Evolutionary conservation across 2,113 vertebrate genomes (phyloP).

Genomic region (Tachysurus vachellii): DNA sequence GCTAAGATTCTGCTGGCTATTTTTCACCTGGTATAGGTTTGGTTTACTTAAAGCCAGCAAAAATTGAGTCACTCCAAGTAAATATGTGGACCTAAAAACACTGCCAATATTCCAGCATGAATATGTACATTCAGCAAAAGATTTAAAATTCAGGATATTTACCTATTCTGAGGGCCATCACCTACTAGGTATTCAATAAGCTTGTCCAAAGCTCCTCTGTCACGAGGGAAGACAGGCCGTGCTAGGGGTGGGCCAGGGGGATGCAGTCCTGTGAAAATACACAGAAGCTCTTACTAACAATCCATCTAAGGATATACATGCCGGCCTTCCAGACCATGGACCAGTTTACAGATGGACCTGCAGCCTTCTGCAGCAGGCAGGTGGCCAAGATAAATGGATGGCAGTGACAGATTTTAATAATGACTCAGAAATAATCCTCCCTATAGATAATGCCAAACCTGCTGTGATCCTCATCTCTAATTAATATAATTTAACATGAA

Average conservation of each 20-base stretch:
- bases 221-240: conserved; percentile 90
- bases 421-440: conserved; percentile 66
- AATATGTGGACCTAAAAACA: background rate
- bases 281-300: conserved; percentile 46
- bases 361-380: conserved; percentile 49
- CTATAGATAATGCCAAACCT: conserved; percentile 77
- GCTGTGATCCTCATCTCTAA: conserved; percentile 84
- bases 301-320: background rate
- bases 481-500: conserved; percentile 97
- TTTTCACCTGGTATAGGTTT: background rate
- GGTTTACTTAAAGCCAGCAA: background rate
- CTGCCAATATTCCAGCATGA: background rate
- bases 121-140: background rate
- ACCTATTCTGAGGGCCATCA: conserved; percentile 98
- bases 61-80: background rate
- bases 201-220: conserved; percentile 89
- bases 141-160: conserved; percentile 38
- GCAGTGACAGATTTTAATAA: conserved; percentile 69
- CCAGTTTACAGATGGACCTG: conserved; percentile 7
- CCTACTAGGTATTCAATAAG: conserved; percentile 96
- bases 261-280: conserved; percentile 82
- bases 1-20: background rate
- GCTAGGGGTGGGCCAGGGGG: conserved; percentile 94
- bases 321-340: conserved; percentile 5
- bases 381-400: conserved; percentile 61